phyloP scores from a whole-genome alignment of 2,888 invertebrate species.

The Dromius quadrimaculatus region DNA sequence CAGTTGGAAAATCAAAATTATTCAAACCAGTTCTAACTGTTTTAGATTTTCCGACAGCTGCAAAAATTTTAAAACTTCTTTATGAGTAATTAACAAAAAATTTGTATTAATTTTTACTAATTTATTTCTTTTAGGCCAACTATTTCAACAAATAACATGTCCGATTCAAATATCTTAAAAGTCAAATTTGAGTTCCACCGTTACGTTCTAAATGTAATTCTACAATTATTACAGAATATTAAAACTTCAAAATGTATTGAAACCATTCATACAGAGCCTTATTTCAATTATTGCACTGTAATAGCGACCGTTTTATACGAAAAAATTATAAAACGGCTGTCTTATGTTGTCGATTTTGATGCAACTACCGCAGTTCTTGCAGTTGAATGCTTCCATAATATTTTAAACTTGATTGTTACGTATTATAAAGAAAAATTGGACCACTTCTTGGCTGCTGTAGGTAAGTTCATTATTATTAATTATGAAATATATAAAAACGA shows the following conservation, averaged over 20 bases:
- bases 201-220: conserved; percentile 69
- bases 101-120: conserved; percentile 22
- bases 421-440: conserved; percentile 64
- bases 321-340: conserved; percentile 68
- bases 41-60: conserved; percentile 65
- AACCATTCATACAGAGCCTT: conserved; percentile 58
- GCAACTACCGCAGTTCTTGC: conserved; percentile 69
- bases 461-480: conserved; percentile 61
- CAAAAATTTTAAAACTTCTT: conserved; percentile 66
- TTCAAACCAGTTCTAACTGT: conserved; percentile 67
- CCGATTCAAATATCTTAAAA: conserved; percentile 69
- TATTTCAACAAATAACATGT: conserved; percentile 69
- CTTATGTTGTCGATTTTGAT: conserved; percentile 71
- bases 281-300: conserved; percentile 62
- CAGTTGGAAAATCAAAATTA: conserved; percentile 53
- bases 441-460: conserved; percentile 64
- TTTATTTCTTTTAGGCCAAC: conserved; percentile 64
- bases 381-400: conserved; percentile 72
- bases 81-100: conserved; percentile 63
- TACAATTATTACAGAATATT: conserved; percentile 64
- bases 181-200: conserved; percentile 71
- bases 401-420: conserved; percentile 63
- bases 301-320: conserved; percentile 64
- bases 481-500: conserved; percentile 36
- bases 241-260: conserved; percentile 63